Base-by-base conservation (phyloP, 2,888 invertebrate genomes). In the Aromia moschata region DNA sequence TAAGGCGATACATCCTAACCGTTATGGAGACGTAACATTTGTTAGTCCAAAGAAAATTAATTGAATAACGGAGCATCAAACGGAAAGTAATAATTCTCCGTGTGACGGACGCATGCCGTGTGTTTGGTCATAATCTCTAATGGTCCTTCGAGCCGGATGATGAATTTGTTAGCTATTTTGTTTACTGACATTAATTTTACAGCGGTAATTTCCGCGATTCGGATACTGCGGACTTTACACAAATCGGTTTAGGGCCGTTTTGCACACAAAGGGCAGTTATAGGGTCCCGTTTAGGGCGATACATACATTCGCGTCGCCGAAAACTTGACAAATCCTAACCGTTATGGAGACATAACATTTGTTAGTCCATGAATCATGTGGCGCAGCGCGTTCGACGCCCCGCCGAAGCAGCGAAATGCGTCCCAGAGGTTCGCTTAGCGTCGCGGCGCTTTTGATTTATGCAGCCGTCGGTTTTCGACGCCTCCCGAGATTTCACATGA, bases 391-490 rank as follows among this genome's bases (percentile, higher is more conserved):
- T 58, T 56, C 44, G 58, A 53, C 58, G 56, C 37, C 38, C 37
- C 52, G 55, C 46, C 51, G 61, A 61, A 61, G 43, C 55, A 57
- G 56, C 61, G 70, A 72, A 74, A 75, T 74, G 73, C 65, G 69
- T 72, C 75, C 76, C 71, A 60, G 37, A 68, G 74, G 75, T 64
- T 68, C 74, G 72, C 74, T 76, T 73, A 74, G 70, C 69, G 67
- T 65, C 70, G 64, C 65, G 61, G 58, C 57, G 56, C 63, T 61
- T 61, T 70, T 71, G 71, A 73, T 74, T 73, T 70, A 74, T 72
- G 56, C 65, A 49, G 64, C 60, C 64, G 61, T 60, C 60, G 62
- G 57, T 52, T 58, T 55, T 58, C 53, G 36, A 52, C 46, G 44
- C 44, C 62, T 51, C 56, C 54, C 25, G 61, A 56, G 64, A 56